Evolutionary conservation across 2,113 vertebrate genomes (phyloP).

Genomic region (Sarotherodon lohbergeri): DNA sequence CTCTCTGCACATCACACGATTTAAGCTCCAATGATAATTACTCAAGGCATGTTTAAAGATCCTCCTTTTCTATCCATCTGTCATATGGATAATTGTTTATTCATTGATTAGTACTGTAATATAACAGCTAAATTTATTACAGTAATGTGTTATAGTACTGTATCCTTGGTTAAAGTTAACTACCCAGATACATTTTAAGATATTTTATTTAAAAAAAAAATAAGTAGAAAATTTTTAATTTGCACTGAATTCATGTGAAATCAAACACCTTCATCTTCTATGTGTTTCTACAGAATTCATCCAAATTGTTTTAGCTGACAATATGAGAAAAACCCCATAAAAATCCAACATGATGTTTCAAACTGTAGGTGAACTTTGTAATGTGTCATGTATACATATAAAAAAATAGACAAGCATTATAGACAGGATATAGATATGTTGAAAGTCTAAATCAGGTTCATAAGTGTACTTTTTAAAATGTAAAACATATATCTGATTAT

Average conservation of each 20-base stretch:
- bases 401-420: background rate
- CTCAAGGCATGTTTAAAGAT: background rate
- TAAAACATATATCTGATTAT: background rate
- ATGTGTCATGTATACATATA: background rate
- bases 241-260: background rate
- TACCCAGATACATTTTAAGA: background rate
- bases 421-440: accelerated
- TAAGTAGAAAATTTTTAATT: accelerated
- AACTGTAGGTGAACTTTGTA: background rate
- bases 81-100: background rate
- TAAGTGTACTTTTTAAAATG: accelerated
- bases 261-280: background rate
- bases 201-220: background rate
- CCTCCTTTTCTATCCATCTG: background rate
- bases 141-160: background rate
- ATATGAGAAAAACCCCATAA: background rate
- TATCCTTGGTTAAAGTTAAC: background rate
- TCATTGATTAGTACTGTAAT: background rate
- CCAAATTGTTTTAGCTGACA: background rate
- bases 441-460: background rate
- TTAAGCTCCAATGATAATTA: background rate
- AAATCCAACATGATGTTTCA: background rate
- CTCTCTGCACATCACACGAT: background rate
- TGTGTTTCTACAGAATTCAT: background rate
- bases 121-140: background rate